Base-by-base conservation (phyloP, 2,888 invertebrate genomes). In the Cynaeus angustus region DNA sequence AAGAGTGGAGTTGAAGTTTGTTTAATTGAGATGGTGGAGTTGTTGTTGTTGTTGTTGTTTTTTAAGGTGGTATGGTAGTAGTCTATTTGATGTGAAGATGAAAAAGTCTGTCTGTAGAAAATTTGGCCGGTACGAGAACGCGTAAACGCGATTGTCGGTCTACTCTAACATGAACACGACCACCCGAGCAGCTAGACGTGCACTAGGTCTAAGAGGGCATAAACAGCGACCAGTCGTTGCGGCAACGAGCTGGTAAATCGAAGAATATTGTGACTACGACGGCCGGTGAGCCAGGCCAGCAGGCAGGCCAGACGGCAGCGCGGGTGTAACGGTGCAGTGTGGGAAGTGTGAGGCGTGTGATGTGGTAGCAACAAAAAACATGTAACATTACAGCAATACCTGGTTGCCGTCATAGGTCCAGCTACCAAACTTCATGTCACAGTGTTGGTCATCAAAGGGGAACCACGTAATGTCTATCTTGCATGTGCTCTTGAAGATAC, bases 401-500 rank as follows among this genome's bases (percentile, higher is more conserved):
- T 95, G 95, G 89, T 93, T 93, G 89, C 97, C 97, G 88, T 96
- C 96, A 90, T 99, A 98, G 85, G 99, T 98, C 99, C 99, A 99
- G 89, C 98, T 98, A 89, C 99, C 99, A 88, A 99, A 99, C 92
- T 99, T 97, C 95, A 99, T 96, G 88, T 96, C 94, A 91, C 99
- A 99, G 89, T 94, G 94, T 92, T 99, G 99, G 89, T 99, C 98
- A 91, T 99, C 99, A 91, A 99, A 99, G 88, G 99, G 99, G 91
- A 99, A 99, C 98, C 98, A 99, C 88, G 98, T 98, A 92, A 99
- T 99, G 92, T 99, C 97, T 90, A 99, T 99, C 91, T 96, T 96
- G 93, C 99, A 99, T 89, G 98, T 99, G 92, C 98, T 97, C 92
- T 98, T 98, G 92, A 99, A 98, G 90, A 99, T 98, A 88, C 98